Evolutionary conservation across 2,797 vertebrate genomes (phyloP), one percentile per base, ranked within the genome.

Genomic region (Adelosebastes latens): DNA sequence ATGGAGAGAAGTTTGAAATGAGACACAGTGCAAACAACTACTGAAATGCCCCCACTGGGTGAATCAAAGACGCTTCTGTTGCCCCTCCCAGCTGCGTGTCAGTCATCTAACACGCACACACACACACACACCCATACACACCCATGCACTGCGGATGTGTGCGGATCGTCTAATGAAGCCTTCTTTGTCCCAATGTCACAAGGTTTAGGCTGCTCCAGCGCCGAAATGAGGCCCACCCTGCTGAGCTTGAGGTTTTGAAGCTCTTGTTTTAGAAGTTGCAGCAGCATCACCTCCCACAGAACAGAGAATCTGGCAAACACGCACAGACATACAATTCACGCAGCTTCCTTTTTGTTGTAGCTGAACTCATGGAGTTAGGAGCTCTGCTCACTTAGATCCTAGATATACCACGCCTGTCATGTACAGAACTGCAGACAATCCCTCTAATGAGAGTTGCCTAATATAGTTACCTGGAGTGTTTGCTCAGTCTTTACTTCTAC

Each of bases 231-330:
- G 81, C 89, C 87, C 73, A 63, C 86, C 93, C 91, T 32, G 92
- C 92, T 91, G 93, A 88, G 90, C 81, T 60, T 2, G 71, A 78
- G 80, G 87, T 91, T 93, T 93, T 92, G 90, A 93, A 90, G 91
- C 82, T 88, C 83, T 77, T 72, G 82, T 87, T 85, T 92, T 58
- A 90, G 89, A 90, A 92, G 88, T 75, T 46, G 70, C 78, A 20
- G 75, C 88, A 58, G 82, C 29, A 20, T 86, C 87, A 67, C 79
- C 92, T 91, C 92, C 93, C 87, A 83, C 87, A 82, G 85, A 92
- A 88, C 82, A 87, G 86, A 88, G 83, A 74, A 83, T 76, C 81
- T 88, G 87, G 82, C 87, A 83, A 83, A 86, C 68, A 24, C 72
- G 3, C 70, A 13, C 79, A 84, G 73, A 67, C 82, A 67, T 5